phyloP scores from a whole-genome alignment of 64 coral and sea anemone genomes.

The Cladopsammia gracilis region DNA sequence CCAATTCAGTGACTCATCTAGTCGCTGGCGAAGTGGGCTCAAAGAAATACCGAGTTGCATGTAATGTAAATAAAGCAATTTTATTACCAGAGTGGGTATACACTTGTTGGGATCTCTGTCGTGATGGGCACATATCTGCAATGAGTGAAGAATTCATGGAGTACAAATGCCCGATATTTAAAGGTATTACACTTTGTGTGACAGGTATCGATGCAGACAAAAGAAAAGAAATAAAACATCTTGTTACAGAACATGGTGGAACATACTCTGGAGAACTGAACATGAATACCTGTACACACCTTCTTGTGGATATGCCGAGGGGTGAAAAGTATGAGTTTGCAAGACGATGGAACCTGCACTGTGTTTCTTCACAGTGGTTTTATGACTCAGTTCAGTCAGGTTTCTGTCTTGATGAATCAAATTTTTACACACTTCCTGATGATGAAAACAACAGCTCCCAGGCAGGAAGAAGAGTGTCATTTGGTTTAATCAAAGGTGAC shows the following conservation, averaged over 20 bases:
- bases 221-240: constrained; percentile 78
- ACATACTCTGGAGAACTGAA: constrained; percentile 87
- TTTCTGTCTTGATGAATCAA: constrained; percentile 85
- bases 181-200: constrained; percentile 94
- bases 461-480: constrained; percentile 47
- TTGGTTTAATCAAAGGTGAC: constrained; percentile 39
- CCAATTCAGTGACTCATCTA: constrained; percentile 91
- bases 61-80: constrained; percentile 63
- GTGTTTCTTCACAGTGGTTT: constrained; percentile 94
- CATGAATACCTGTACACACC: constrained; percentile 91
- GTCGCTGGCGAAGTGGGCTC: constrained; percentile 96
- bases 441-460: constrained; percentile 68
- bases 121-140: constrained; percentile 63
- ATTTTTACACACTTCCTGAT: constrained; percentile 61
- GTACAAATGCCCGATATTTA: constrained; percentile 87
- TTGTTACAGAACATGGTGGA: constrained; percentile 77
- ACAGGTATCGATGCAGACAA: constrained; percentile 82
- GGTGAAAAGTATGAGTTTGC: constrained; percentile 97
- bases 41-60: constrained; percentile 89
- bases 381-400: constrained; percentile 92
- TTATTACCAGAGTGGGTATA: constrained; percentile 91
- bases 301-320: constrained; percentile 76
- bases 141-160: constrained; percentile 77
- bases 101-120: constrained; percentile 72
- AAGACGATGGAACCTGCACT: constrained; percentile 90